Evolutionary conservation across 2,888 invertebrate species (phyloP).

Genomic region (Drosophila infuscata): DNA sequence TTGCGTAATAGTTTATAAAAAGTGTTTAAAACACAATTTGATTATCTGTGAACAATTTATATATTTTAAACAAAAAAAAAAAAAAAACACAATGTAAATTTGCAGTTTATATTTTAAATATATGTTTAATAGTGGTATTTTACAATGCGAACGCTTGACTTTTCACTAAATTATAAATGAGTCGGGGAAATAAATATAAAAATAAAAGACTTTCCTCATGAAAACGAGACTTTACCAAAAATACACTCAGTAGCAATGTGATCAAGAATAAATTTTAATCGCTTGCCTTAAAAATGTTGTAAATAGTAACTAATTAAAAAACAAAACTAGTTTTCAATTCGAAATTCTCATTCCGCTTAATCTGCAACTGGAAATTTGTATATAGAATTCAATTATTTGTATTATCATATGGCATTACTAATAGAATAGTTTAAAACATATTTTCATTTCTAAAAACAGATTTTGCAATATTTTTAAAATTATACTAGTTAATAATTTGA

Average conservation of each 20-base stretch:
- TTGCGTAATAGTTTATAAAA: not conserved
- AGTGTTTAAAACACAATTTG: not conserved
- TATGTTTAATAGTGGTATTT: not conserved
- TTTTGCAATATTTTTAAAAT: not conserved
- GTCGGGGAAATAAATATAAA: not conserved
- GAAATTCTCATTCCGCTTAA: not conserved
- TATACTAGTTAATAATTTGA: not conserved
- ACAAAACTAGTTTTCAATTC: not conserved
- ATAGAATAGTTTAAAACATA: not conserved
- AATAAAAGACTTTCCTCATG: not conserved
- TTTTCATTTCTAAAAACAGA: not conserved
- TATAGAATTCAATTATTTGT: not conserved
- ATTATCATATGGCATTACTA: not conserved
- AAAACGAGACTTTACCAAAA: not conserved
- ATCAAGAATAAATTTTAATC: not conserved
- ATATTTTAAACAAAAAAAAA: not conserved
- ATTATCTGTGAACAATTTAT: constrained; percentile 3
- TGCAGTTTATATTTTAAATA: not conserved
- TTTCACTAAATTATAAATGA: not conserved
- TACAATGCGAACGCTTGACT: no score
- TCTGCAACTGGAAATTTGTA: not conserved
- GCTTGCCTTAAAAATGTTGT: not conserved
- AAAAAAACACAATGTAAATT: not conserved
- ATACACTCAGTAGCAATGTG: not conserved
- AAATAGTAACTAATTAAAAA: not conserved